Percentiles rank a stretch among this genome's conserved stretches.
phyloP scores from a whole-genome alignment of 1,140 invertebrate species.

The Zaprionus africanus region DNA sequence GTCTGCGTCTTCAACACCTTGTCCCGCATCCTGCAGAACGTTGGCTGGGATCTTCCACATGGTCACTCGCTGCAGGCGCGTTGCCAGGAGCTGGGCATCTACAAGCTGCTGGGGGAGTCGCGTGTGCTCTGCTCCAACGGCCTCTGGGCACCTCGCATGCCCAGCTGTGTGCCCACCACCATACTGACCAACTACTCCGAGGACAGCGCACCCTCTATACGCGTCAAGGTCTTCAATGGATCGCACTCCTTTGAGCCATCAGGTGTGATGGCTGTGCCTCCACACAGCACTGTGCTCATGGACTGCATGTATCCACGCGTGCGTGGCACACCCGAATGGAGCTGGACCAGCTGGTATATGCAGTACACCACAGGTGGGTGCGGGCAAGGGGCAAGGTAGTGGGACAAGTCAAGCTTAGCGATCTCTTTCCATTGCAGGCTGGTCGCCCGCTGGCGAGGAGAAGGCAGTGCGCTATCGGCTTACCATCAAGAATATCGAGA shows the following conservation, averaged over 20 bases:
- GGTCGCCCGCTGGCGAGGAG: conserved; percentile 91
- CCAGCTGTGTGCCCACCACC: conserved; percentile 92
- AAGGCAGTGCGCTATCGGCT: conserved; percentile 92
- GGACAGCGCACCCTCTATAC: conserved; percentile 92
- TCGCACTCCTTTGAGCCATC: conserved; percentile 91
- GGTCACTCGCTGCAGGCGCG: conserved; percentile 89
- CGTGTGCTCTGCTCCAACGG: conserved; percentile 91
- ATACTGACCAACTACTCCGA: conserved; percentile 93
- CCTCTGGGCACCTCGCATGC: conserved; percentile 89
- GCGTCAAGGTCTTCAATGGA: conserved; percentile 91
- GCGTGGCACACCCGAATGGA: conserved; percentile 93
- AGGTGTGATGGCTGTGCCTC: conserved; percentile 91
- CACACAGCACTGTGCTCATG: conserved; percentile 92
- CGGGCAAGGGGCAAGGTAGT: background rate
- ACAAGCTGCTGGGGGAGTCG: conserved; percentile 90
- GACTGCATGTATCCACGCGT: conserved; percentile 92
- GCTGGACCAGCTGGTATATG: conserved; percentile 92
- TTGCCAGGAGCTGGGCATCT: conserved; percentile 92
- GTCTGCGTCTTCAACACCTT: conserved; percentile 5
- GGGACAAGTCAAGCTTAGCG: background rate
- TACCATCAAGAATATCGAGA: conserved; percentile 92
- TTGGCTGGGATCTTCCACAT: conserved; percentile 86
- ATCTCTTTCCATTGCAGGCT: conserved; percentile 86
- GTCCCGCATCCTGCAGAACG: conserved; percentile 60
- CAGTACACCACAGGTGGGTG: conserved; percentile 90